These are phyloP conservation scores for Nycticorax nycticorax DNA, from an alignment of 2,113 vertebrate species.

Conservation along the genomic window DNA sequence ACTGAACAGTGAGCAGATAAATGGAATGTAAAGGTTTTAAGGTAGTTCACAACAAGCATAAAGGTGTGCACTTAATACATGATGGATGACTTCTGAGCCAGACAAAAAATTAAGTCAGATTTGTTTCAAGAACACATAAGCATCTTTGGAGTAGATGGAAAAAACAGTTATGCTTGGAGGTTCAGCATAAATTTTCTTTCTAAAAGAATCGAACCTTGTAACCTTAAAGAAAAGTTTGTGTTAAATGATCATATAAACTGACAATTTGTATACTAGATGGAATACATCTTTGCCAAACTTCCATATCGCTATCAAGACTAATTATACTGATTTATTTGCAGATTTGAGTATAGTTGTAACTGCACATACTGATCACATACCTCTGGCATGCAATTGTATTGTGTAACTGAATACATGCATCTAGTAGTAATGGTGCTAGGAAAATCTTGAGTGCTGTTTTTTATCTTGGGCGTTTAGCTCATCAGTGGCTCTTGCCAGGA, in stretches of 20 bases:
- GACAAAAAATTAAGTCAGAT: neutral
- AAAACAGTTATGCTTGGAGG: neutral
- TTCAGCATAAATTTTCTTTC: neutral
- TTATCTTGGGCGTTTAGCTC: neutral
- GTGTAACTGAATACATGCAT: neutral
- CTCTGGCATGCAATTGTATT: neutral
- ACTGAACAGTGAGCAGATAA: neutral
- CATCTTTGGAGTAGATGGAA: neutral
- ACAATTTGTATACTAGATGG: neutral
- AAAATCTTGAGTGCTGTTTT: neutral
- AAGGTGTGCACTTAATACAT: neutral
- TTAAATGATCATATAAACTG: neutral
- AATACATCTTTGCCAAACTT: neutral
- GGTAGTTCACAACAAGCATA: neutral
- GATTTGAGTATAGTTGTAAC: neutral
- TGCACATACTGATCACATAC: neutral
- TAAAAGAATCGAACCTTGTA: neutral
- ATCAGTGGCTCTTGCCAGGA: neutral
- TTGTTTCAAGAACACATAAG: neutral
- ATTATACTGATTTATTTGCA: neutral
- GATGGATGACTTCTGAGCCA: neutral
- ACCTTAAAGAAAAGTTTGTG: neutral
- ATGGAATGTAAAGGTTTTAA: neutral
- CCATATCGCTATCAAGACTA: neutral
- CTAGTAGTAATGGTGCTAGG: neutral